A percentile compares a stretch with the other conserved stretches of the same genome.
Evolutionary conservation across 1,140 invertebrate genomes (phyloP).

Genomic region (Drosophila oshimai): DNA sequence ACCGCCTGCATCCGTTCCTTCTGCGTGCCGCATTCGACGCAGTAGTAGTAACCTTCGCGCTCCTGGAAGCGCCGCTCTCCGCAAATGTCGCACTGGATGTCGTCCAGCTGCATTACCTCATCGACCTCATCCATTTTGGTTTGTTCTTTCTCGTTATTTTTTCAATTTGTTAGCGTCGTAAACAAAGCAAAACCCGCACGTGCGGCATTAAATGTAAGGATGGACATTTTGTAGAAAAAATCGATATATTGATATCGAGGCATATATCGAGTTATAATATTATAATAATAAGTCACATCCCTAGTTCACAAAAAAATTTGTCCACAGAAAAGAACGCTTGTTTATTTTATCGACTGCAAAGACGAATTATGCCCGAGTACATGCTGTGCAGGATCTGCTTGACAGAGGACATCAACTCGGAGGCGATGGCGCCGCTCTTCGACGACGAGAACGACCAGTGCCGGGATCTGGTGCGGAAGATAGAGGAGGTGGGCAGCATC

Average conservation of each 20-base stretch:
- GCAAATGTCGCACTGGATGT: constrained; percentile 81
- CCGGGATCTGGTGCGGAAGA: constrained; percentile 60
- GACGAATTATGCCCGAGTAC: constrained; percentile 64
- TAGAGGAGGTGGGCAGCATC: constrained; percentile 73
- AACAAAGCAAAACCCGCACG: too few relatives aligned
- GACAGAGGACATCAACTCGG: constrained; percentile 57
- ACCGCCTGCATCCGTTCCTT: constrained; percentile 65
- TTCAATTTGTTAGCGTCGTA: too few relatives aligned
- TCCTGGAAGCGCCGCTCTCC: constrained; percentile 83
- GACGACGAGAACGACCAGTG: constrained; percentile 58
- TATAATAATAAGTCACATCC: too few relatives aligned
- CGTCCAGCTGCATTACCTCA: constrained; percentile 39
- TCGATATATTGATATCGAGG: too few relatives aligned
- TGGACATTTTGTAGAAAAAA: too few relatives aligned
- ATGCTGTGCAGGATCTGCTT: constrained; percentile 74
- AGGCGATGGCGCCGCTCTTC: constrained; percentile 69
- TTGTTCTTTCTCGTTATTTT: too few relatives aligned
- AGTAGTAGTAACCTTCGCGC: constrained; percentile 85
- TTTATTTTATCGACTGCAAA: constrained; percentile 20
- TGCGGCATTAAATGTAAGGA: too few relatives aligned
- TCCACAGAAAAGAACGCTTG: too few relatives aligned
- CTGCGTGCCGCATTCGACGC: constrained; percentile 83
- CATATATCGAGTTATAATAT: too few relatives aligned
- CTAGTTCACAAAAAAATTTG: too few relatives aligned
- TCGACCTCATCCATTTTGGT: constrained; percentile 45